Evolutionary conservation across 2,113 vertebrate species (phyloP).

Genomic region (Balaeniceps rex): DNA sequence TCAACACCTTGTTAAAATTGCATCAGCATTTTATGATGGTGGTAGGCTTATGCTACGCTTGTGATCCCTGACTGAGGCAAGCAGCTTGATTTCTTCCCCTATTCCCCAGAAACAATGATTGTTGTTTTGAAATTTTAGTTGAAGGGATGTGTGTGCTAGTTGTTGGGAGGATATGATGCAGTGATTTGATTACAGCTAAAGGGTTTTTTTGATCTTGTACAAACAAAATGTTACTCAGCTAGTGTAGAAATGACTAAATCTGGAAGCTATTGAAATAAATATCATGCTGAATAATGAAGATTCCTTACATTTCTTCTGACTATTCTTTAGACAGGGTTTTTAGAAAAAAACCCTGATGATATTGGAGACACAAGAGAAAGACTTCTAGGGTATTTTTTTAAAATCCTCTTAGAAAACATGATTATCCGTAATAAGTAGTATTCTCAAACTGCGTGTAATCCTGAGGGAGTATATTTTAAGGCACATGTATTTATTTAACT

Average conservation of each 20-base stretch:
- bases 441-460: constrained; percentile 17
- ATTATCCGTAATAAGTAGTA: constrained; percentile 2
- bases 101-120: not conserved
- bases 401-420: constrained; percentile 1
- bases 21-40: not conserved
- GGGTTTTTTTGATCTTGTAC: not conserved
- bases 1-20: constrained; percentile 9
- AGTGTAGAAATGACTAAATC: constrained; percentile 8
- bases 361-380: not conserved
- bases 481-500: constrained; percentile 16
- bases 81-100: not conserved
- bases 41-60: not conserved
- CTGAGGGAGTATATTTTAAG: constrained; percentile 21
- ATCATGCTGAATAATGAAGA: constrained; percentile 43
- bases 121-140: not conserved
- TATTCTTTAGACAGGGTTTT: not conserved
- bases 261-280: constrained; percentile 5
- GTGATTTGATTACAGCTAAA: constrained; percentile 32
- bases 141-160: not conserved
- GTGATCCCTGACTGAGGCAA: not conserved
- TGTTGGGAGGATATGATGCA: not conserved
- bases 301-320: constrained; percentile 9
- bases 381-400: not conserved
- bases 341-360: not conserved
- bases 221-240: constrained; percentile 26